Evolutionary conservation across 2,113 vertebrate species (phyloP), one percentile per base, ranked within the genome.

Genomic region (Glaucomys volans): DNA sequence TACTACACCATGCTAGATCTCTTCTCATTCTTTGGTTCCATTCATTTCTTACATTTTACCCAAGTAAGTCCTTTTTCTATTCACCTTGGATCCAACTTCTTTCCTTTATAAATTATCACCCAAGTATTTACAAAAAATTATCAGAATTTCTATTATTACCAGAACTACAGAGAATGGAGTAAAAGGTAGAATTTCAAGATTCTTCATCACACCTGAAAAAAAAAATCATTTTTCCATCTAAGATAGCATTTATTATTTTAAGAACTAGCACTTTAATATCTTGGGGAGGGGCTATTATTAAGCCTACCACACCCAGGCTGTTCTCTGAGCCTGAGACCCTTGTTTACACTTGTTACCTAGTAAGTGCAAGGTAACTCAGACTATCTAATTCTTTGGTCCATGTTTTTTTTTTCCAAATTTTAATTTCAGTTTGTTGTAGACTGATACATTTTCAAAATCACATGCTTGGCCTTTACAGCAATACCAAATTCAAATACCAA

Each of bases 391-490:
- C 92, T 24, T 83, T 74, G 28, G 8, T 22, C 47, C 28, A 83
- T 32, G n/a, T n/a, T n/a, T 67, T 30, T 71, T 22, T 71, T 22
- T 28, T 59, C 40, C 44, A 85, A 57, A 72, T 47, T 80, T 72
- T 67, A 74, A 79, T 75, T 86, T 5, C 44, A 84, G 28, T 90
- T 76, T 87, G n/a, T 81, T 35, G 30, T 16, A 18, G 24, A 42
- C 32, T 66, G 20, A 79, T 32, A 14, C 8, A 13, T 92, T 94
- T 50, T 87, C 62, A 92, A 69, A 95, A 90, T 93, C 7, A 66
- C 16, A 62, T 79, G 16, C 22, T 62, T 90, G 17, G 14, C 66
- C 72, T 84, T 83, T 32, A 1, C 0, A 90, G 14, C 37, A 72
- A 67, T 76, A 81, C 40, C 40, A 85, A 76, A 37, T 83, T 88